Evolutionary conservation across 2,888 invertebrate genomes (phyloP).

Genomic region (Acronicta alni): DNA sequence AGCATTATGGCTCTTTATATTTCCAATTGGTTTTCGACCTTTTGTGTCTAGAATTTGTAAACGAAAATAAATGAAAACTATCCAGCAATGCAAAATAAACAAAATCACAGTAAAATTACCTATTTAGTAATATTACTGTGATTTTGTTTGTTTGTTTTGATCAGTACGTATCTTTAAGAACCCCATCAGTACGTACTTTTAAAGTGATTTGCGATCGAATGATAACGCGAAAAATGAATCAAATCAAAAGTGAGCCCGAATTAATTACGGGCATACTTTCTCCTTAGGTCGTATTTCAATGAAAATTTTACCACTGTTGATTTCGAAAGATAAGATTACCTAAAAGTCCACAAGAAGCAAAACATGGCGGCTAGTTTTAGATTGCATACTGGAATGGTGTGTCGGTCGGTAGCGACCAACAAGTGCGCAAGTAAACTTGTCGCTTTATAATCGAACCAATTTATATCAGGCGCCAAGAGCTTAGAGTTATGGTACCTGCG

Average conservation of each 20-base stretch:
- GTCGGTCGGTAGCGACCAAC: slow-evolving; percentile 61
- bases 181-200: too few species aligned
- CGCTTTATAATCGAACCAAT: slow-evolving; percentile 73
- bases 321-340: slow-evolving; percentile 65
- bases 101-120: neutral
- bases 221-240: neutral
- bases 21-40: slow-evolving; percentile 28
- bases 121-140: too few species aligned
- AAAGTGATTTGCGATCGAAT: too few species aligned
- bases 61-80: slow-evolving; percentile 6
- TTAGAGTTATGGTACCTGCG: slow-evolving; percentile 37
- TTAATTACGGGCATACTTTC: slow-evolving; percentile 9
- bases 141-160: too few species aligned
- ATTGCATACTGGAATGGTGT: slow-evolving; percentile 63
- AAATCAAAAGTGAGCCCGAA: neutral
- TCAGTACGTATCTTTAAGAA: too few species aligned
- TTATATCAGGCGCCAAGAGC: slow-evolving; percentile 67
- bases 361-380: slow-evolving; percentile 61
- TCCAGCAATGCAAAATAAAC: neutral
- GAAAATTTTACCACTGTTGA: slow-evolving; percentile 57
- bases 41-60: neutral
- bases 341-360: slow-evolving; percentile 56
- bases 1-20: slow-evolving; percentile 20
- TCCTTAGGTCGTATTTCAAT: slow-evolving; percentile 40
- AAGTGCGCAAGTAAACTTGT: slow-evolving; percentile 69